These are phyloP conservation scores for Gopherus evgoodei DNA, from an alignment of 2,113 vertebrate genomes.

Conservation along the genomic window DNA sequence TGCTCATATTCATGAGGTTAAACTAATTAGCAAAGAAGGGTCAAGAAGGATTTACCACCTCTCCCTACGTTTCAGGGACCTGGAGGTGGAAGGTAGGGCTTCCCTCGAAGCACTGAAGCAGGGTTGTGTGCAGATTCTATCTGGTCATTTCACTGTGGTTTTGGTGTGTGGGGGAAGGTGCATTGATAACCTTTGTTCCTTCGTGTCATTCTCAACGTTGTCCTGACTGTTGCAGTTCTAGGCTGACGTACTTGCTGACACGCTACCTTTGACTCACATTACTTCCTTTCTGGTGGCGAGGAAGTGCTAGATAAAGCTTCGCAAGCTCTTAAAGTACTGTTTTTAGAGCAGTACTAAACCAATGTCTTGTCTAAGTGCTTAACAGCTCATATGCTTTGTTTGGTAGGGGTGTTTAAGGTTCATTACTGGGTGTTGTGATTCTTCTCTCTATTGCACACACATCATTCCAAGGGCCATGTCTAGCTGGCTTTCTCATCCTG, in stretches of 20 bases:
- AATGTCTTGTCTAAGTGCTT: neutral
- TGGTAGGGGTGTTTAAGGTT: neutral
- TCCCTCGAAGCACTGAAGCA: neutral
- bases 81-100: neutral
- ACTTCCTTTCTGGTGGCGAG: slow-evolving; percentile 22
- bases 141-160: rapidly evolving
- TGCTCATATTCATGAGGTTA: neutral
- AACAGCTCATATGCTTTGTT: rapidly evolving
- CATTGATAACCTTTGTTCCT: neutral
- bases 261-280: slow-evolving; percentile 57
- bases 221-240: slow-evolving; percentile 38
- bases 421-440: rapidly evolving
- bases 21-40: neutral
- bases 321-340: neutral
- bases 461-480: neutral
- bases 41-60: neutral
- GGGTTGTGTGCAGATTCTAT: rapidly evolving
- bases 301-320: slow-evolving; percentile 31
- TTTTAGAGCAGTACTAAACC: neutral
- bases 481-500: neutral
- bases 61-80: neutral
- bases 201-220: neutral
- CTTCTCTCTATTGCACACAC: neutral
- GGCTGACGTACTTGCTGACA: slow-evolving; percentile 47
- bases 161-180: neutral